A percentile compares a stretch with the other conserved stretches of the same genome.
Evolutionary conservation across 2,797 vertebrate genomes (phyloP).

Genomic region (Macroramphosus scolopax): DNA sequence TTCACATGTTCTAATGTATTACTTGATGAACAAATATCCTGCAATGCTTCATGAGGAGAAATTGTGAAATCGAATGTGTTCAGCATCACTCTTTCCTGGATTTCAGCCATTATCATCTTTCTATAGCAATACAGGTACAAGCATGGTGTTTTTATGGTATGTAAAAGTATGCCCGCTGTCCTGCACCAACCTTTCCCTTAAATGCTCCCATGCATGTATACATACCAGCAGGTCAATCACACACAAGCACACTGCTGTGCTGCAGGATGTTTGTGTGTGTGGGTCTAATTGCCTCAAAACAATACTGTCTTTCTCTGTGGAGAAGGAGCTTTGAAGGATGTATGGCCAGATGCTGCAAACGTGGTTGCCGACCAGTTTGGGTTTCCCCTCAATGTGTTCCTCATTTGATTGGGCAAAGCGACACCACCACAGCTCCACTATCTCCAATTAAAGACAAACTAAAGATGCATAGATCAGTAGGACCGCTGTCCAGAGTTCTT

Average conservation of each 20-base stretch:
- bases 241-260: slow-evolving; percentile 20
- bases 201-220: slow-evolving; percentile 18
- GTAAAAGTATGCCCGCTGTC: slow-evolving; percentile 10
- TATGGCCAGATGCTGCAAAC: slow-evolving; percentile 75
- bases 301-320: slow-evolving; percentile 77
- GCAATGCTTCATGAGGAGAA: no score
- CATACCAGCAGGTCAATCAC: slow-evolving; percentile 20
- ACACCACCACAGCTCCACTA: slow-evolving; percentile 69
- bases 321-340: slow-evolving; percentile 62
- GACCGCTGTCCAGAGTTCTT: slow-evolving; percentile 48
- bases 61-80: no score
- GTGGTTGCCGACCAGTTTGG: slow-evolving; percentile 53
- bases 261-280: slow-evolving; percentile 58
- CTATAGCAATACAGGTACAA: neutral
- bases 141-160: slow-evolving; percentile 1
- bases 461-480: slow-evolving; percentile 52
- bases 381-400: slow-evolving; percentile 71
- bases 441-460: slow-evolving; percentile 58
- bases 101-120: neutral
- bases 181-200: slow-evolving; percentile 15
- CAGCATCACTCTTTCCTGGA: neutral
- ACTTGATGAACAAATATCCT: no score
- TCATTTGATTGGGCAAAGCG: slow-evolving; percentile 72
- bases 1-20: neutral
- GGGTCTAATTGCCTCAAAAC: slow-evolving; percentile 70